A percentile compares a stretch with the other conserved stretches of the same genome.
These are phyloP conservation scores for Pandemis corylana DNA, from an alignment of 2,888 invertebrate genomes.

Conservation along the genomic window DNA sequence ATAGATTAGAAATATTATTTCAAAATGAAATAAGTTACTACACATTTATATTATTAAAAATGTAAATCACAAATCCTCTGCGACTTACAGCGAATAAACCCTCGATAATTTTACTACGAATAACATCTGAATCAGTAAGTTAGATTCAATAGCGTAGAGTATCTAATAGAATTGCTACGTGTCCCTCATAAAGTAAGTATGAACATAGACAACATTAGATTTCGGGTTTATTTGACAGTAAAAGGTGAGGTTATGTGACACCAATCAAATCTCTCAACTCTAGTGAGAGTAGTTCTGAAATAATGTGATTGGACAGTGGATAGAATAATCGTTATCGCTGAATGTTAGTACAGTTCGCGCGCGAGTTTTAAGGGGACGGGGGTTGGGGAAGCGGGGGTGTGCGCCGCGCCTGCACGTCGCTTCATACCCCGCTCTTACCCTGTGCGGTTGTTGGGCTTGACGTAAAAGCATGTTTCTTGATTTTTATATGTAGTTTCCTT, in stretches of 20 bases:
- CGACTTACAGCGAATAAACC: background rate
- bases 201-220: constrained; percentile 37
- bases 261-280: constrained; percentile 24
- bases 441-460: no score
- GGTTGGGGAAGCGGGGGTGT: no score
- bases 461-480: no score
- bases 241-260: constrained; percentile 33
- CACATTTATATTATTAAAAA: background rate
- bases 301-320: constrained; percentile 5
- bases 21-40: no score
- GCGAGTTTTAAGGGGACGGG: no score
- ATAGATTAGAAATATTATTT: no score
- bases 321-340: background rate
- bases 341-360: background rate
- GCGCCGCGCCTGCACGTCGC: no score
- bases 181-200: constrained; percentile 34
- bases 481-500: no score
- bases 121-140: constrained; percentile 26
- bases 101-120: constrained; percentile 29
- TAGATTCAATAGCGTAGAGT: constrained; percentile 18
- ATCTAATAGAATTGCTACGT: constrained; percentile 36
- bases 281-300: constrained; percentile 12
- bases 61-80: background rate
- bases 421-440: no score
- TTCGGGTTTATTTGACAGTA: constrained; percentile 38